phyloP scores from a whole-genome alignment of 2,113 vertebrate genomes.

The Pluvialis apricaria region DNA sequence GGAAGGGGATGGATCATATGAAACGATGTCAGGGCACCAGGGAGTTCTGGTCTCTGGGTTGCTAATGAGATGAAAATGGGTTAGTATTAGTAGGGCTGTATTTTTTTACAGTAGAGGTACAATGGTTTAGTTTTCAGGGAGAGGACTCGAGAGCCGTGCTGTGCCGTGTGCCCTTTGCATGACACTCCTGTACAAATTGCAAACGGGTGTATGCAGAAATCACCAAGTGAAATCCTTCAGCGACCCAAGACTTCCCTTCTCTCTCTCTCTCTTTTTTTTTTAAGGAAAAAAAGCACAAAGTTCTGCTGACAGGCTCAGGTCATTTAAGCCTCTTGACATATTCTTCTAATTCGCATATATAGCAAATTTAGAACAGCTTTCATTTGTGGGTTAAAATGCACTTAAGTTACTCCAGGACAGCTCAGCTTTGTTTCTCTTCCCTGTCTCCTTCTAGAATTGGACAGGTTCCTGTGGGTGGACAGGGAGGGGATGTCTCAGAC shows the following conservation, averaged over 20 bases:
- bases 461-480: not conserved
- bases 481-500: not conserved
- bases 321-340: constrained; percentile 22
- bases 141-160: not conserved
- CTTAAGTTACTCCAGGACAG: not conserved
- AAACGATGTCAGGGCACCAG: not conserved
- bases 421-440: not conserved
- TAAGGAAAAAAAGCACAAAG: not conserved
- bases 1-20: not conserved
- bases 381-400: not conserved
- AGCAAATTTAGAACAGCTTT: constrained; percentile 46
- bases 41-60: not conserved
- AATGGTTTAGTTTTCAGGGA: not conserved
- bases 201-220: not conserved
- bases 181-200: not conserved
- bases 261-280: not conserved
- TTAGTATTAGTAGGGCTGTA: not conserved
- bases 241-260: not conserved
- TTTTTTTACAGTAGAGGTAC: not conserved
- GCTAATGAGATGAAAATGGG: not conserved
- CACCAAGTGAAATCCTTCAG: not conserved
- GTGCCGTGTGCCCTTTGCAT: not conserved
- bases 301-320: constrained; percentile 54
- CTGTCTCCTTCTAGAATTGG: fast-evolving
- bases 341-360: constrained; percentile 37